Evolutionary conservation across 1,140 invertebrate species (phyloP), one percentile per base, ranked within the genome.

Genomic region (Marisa cornuarietis): DNA sequence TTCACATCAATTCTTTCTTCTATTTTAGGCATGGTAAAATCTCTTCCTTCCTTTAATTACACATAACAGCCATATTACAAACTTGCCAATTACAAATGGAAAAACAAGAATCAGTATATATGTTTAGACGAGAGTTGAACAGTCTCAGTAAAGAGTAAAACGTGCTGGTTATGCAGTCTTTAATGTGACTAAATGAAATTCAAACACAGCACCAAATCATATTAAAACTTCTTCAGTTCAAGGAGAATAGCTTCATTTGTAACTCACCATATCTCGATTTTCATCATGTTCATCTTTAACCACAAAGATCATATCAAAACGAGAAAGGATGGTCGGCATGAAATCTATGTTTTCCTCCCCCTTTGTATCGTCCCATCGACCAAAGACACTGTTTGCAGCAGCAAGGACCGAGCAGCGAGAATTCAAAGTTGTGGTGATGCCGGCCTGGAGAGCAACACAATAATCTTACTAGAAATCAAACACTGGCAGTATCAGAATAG

Each of bases 261-360:
- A 51, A 87, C 89, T 90, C 89, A 96, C 95, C 84, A 95, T 95
- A 92, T 99, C 99, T 84, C 95, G 93, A 0, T 92, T 89, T 90
- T 97, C 94, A 89, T 98, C 94, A 88, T 99, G 97, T 85, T 97
- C 95, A 92, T 99, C 99, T 91, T 99, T 99, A 0, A 99, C 96
- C 87, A 99, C 98, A 89, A 99, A 99, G 84, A 99, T 99, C 96
- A 98, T 99, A 91, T 99, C 99, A 90, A 99, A 99, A 91, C 99
- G 94, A 0, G 99, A 99, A n/a, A 99, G 92, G 91, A 99, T 99
- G 0, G 99, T 99, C 0, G 99, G 99, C 97, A 99, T 99, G 88
- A 99, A 99, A 90, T 99, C 97, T 83, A 99, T 99, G 89, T 99
- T 99, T 83, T 99, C 97, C 51, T 84, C 90, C 11, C 97, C 98